These are phyloP conservation scores for Aphelocoma coerulescens DNA, from an alignment of 2,113 vertebrate species.

Conservation along the genomic window DNA sequence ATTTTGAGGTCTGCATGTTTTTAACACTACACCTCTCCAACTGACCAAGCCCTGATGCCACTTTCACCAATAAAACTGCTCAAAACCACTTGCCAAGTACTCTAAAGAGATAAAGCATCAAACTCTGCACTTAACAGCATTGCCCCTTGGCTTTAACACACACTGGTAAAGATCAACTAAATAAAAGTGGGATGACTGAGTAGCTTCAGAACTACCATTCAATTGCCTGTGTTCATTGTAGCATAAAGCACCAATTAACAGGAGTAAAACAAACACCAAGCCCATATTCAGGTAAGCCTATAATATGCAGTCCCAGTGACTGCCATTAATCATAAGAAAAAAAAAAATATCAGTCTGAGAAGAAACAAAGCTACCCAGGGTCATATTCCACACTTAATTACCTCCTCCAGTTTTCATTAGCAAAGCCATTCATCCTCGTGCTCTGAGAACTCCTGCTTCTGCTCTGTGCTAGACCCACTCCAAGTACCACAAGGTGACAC, in stretches of 20 bases:
- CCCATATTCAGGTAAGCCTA: not conserved
- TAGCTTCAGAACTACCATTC: not conserved
- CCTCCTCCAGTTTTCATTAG: not conserved
- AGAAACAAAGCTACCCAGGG: not conserved
- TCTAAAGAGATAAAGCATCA: not conserved
- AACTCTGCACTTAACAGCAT: not conserved
- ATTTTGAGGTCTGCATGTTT: not conserved
- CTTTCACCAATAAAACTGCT: not conserved
- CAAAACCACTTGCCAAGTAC: not conserved
- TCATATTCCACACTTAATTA: not conserved
- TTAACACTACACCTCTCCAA: not conserved
- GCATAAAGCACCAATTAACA: not conserved
- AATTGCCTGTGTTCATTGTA: not conserved
- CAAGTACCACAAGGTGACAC: accelerated
- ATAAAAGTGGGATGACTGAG: not conserved
- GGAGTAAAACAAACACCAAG: not conserved
- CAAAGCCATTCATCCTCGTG: not conserved
- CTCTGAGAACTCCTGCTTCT: not conserved
- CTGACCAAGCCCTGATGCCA: not conserved
- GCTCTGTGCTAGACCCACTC: not conserved
- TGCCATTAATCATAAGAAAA: not conserved
- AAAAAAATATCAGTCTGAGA: not conserved
- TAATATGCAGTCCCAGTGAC: not conserved
- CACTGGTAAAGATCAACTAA: not conserved
- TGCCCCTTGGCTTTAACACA: not conserved